Base-by-base conservation (phyloP, 2,888 invertebrate species). In the Drosophila nr. perissopoda region DNA sequence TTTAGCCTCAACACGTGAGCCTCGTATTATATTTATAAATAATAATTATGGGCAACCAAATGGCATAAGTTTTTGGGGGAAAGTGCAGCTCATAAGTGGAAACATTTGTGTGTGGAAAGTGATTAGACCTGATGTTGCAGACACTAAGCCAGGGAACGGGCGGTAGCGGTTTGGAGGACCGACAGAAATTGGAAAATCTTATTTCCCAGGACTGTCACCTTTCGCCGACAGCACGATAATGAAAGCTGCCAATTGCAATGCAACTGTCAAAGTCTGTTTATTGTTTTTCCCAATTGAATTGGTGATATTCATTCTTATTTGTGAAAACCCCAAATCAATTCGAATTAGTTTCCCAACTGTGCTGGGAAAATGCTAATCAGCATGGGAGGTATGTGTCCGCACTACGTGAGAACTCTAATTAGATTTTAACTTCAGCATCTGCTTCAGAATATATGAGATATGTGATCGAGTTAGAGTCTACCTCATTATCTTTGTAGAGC, bases 201-300 rank as follows among this genome's bases (percentile, higher is more conserved):
- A 70, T 81, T 92, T 92, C 92, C 83, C 92, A 92, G 91, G 91
- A 89, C 66, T 91, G 91, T 91, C 91, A 92, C 80, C 87, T 91
- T 88, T 89, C 73, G 73, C 66, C 61, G 38, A 51, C 52, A 60
- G 31, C 29, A 42, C 76, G 54, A 69, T 78, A 69, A 64, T 69
- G 74, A 70, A 67, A 57, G 18, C 58, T 58, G 61, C 36, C 63
- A 78, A 64, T 71, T 66, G 64, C 21, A 34, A 34, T 38, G 25
- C 59, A 68, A 68, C 53, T 60, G 61, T 59, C 66, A 49, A 2
- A 25, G 18, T 58, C 33, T 38, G 36, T 52, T 66, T 31, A 5
- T 51, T 51, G 54, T 34, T 27, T 38, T 57, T 73, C 73, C 85
- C 77, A 63, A 71, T 70, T 78, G 80, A 60, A 73, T 82, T 77